Percentiles rank a stretch among this genome's conserved stretches.
Conservation (phyloP, 2,113 vertebrate genomes). For the Perccottus glenii region DNA sequence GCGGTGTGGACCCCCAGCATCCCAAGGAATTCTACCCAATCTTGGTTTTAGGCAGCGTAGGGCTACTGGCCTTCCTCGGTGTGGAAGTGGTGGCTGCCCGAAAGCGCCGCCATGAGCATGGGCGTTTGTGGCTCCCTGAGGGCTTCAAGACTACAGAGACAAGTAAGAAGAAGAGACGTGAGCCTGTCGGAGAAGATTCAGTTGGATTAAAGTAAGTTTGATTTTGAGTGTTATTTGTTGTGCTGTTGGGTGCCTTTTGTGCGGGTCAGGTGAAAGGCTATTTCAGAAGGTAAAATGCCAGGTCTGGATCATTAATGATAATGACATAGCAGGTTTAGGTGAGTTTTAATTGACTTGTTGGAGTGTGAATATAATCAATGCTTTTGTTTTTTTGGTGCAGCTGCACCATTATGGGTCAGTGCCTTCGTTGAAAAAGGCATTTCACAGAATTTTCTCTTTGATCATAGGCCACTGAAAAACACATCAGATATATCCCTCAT, state of each 20-base stretch:
- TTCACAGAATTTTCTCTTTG: conserved; percentile 51
- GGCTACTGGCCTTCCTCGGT: conserved; percentile 82
- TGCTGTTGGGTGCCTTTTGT: conserved; percentile 6
- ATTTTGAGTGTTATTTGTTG: not conserved
- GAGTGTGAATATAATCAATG: conserved; percentile 57
- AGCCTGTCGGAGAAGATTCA: conserved; percentile 95
- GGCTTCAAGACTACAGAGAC: conserved; percentile 95
- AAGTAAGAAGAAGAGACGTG: conserved; percentile 96
- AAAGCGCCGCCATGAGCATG: conserved; percentile 93
- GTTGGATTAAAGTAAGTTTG: conserved; percentile 95
- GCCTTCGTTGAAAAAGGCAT: conserved; percentile 32
- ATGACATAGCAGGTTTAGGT: conserved; percentile 56
- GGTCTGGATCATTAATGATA: conserved; percentile 53
- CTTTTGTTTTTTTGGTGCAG: conserved; percentile 56
- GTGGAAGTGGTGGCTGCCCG: conserved; percentile 91
- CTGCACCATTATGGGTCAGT: conserved; percentile 34
- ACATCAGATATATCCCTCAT: conserved; percentile 90
- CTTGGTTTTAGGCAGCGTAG: conserved; percentile 80
- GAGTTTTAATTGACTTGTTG: conserved; percentile 59
- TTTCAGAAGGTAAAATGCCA: conserved; percentile 18
- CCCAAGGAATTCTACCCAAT: conserved; percentile 81
- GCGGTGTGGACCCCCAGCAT: conserved; percentile 73
- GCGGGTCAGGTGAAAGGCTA: conserved; percentile 16
- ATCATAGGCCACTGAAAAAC: conserved; percentile 90
- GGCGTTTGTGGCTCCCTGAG: conserved; percentile 98